Evolutionary conservation across 2,113 vertebrate species (phyloP).

Genomic region (Hippopotamus amphibius): DNA sequence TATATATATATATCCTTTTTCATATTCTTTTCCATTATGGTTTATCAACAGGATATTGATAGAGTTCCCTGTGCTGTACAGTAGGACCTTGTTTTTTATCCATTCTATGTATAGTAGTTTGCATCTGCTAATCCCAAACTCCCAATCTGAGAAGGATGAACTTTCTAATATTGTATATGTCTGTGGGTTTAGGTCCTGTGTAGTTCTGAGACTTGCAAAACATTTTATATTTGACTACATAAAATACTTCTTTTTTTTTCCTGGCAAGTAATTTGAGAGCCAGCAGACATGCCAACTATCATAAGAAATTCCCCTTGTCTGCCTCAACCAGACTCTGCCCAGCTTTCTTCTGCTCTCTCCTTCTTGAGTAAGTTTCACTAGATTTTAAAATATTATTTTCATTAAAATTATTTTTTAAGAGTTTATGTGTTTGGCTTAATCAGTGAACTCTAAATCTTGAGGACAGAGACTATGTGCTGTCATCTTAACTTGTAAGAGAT

Average conservation of each 20-base stretch:
- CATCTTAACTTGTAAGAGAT: background rate
- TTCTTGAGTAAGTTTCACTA: background rate
- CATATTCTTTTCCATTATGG: background rate
- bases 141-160: background rate
- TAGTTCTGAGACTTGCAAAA: background rate
- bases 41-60: background rate
- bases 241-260: background rate
- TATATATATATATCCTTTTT: background rate
- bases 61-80: background rate
- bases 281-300: background rate
- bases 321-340: background rate
- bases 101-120: background rate
- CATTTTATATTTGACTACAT: background rate
- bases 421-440: background rate
- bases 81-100: background rate
- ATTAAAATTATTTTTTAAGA: background rate
- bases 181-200: background rate
- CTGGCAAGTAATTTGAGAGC: background rate
- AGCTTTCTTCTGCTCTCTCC: background rate
- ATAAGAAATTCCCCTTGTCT: background rate
- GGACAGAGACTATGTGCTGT: background rate
- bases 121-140: background rate
- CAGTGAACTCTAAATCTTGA: background rate
- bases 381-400: background rate
- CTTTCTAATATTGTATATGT: background rate